Conservation (phyloP, 2,888 invertebrate genomes). For the Sthenelais limicola region DNA sequence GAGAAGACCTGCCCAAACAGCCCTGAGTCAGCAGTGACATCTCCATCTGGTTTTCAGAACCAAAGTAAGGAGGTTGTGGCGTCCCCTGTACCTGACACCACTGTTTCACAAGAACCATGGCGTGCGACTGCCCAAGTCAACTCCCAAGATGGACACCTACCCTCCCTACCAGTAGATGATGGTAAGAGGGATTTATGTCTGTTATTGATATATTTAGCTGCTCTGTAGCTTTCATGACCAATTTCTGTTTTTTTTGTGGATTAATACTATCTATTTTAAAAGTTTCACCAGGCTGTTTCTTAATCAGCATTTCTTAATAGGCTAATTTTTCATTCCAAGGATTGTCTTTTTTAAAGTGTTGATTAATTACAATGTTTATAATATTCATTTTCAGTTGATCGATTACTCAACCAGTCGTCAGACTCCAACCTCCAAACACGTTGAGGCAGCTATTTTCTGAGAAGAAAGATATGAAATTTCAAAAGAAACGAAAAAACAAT, state of each 20-base stretch:
- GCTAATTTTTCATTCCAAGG: too few relatives aligned
- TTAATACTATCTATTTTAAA: background rate
- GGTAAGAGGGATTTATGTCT: background rate
- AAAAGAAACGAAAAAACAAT: too few relatives aligned
- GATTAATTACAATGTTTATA: background rate
- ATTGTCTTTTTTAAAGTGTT: background rate
- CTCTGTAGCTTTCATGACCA: background rate
- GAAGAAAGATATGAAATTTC: too few relatives aligned
- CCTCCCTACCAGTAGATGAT: slow-evolving; percentile 27
- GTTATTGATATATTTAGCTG: background rate
- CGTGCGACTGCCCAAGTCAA: slow-evolving; percentile 5
- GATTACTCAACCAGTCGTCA: slow-evolving; percentile 7
- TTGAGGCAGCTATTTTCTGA: background rate
- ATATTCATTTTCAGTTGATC: slow-evolving; percentile 7
- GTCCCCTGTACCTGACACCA: background rate
- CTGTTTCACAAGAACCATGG: background rate
- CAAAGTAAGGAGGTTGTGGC: background rate
- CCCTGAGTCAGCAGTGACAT: background rate
- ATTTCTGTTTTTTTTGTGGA: too few relatives aligned
- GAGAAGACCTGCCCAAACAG: background rate
- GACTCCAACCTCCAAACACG: background rate
- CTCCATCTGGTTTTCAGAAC: too few relatives aligned
- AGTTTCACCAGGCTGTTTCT: background rate
- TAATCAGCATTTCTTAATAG: background rate
- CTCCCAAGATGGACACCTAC: background rate